Evolutionary conservation across 2,797 vertebrate genomes (phyloP).

Genomic region (Karalla daura): DNA sequence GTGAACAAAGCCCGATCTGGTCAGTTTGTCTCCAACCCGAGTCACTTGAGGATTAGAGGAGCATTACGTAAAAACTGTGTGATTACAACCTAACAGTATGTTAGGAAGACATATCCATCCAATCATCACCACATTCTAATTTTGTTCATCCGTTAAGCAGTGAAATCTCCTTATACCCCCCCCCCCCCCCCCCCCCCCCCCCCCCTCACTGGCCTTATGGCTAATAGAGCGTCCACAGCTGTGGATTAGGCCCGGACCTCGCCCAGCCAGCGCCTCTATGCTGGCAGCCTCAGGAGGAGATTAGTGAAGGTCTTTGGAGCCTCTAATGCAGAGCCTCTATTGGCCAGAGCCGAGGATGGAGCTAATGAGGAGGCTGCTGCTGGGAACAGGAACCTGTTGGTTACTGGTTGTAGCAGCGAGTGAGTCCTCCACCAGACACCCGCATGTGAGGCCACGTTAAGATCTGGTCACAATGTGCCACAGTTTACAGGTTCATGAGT

Average conservation of each 20-base stretch:
- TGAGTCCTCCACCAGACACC: slow-evolving; percentile 27
- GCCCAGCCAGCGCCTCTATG: slow-evolving; percentile 54
- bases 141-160: slow-evolving; percentile 88
- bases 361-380: slow-evolving; percentile 37
- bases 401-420: too few relatives aligned
- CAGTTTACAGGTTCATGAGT: not conserved
- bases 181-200: slow-evolving; percentile 76
- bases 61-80: slow-evolving; percentile 49
- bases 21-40: slow-evolving; percentile 24
- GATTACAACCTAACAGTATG: slow-evolving; percentile 71
- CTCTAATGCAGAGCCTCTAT: slow-evolving; percentile 43
- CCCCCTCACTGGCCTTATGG: slow-evolving; percentile 76
- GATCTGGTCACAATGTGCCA: not conserved
- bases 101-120: slow-evolving; percentile 68
- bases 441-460: slow-evolving; percentile 26
- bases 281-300: slow-evolving; percentile 62
- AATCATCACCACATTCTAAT: slow-evolving; percentile 88
- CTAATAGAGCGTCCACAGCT: slow-evolving; percentile 76
- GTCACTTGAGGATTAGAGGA: slow-evolving; percentile 52
- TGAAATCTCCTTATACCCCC: slow-evolving; percentile 84
- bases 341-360: slow-evolving; percentile 24
- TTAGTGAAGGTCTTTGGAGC: slow-evolving; percentile 67
- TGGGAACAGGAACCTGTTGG: slow-evolving; percentile 68
- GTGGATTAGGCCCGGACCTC: slow-evolving; percentile 71
- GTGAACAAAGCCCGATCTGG: not conserved